Conservation (phyloP, 1,140 invertebrate species). For the Nilaparvata lugens region DNA sequence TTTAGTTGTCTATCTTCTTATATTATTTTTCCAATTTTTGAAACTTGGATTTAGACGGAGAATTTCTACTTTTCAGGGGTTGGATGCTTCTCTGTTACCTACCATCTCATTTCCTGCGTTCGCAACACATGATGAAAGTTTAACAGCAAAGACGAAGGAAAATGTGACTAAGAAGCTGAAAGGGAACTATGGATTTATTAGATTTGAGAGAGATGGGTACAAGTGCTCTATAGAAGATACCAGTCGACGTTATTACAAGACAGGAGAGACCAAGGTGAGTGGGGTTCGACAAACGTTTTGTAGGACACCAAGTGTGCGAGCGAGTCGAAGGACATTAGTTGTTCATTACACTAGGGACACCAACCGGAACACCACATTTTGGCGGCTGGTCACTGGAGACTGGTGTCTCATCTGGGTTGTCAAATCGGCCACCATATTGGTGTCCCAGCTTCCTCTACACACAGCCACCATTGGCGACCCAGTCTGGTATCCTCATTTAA, state of each 20-base stretch:
- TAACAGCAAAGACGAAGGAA: constrained; percentile 78
- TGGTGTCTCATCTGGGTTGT: too few species aligned
- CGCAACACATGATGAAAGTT: constrained; percentile 87
- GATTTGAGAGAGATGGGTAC: constrained; percentile 93
- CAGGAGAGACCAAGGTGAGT: constrained; percentile 57
- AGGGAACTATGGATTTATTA: constrained; percentile 87
- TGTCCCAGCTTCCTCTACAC: too few species aligned
- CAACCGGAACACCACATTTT: too few species aligned
- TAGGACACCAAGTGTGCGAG: too few species aligned
- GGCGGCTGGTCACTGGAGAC: too few species aligned
- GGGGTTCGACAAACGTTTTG: background rate
- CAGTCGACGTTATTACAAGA: constrained; percentile 56
- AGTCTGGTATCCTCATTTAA: too few species aligned
- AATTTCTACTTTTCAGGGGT: constrained; percentile 45
- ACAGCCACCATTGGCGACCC: too few species aligned
- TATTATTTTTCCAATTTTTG: constrained; percentile 14
- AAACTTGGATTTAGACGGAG: background rate
- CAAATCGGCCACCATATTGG: too few species aligned
- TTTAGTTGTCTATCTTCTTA: constrained; percentile 14
- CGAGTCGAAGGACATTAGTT: too few species aligned
- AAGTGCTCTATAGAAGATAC: constrained; percentile 82
- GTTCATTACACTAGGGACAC: too few species aligned
- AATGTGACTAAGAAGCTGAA: constrained; percentile 80
- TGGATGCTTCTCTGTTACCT: constrained; percentile 80
- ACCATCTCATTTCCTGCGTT: constrained; percentile 97